Evolutionary conservation across 2,113 vertebrate species (phyloP), one percentile per base, ranked within the genome.

Genomic region (Echinops telfairi): DNA sequence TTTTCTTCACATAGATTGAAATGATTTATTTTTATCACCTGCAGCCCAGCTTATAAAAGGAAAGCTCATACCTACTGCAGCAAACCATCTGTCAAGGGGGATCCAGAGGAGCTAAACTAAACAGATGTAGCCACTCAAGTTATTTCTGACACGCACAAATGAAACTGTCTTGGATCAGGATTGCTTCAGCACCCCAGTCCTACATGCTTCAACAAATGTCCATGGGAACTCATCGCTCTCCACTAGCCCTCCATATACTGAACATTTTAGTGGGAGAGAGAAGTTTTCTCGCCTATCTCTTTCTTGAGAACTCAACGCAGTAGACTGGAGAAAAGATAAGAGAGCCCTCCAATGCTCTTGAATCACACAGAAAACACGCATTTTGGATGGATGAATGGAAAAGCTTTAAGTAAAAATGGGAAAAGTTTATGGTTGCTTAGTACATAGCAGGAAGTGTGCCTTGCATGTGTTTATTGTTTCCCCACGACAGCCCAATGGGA

Each of bases 21-120:
- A 93, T 93, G 94, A 95, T 94, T 92, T 98, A 96, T 97, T 98
- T 98, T 97, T 83, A 97, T 96, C 97, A 98, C 96, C 94, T 97
- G 93, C 82, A 97, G 79, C 86, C 91, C 81, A 95, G 95, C 91
- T 95, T 96, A 62, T 93, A 92, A 97, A 97, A 96, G 29, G 96
- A 98, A 98, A 97, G 96, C 78, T 97, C 90, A 97, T 78, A 95
- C 68, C 95, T 86, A 89, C 75, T 94, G 92, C 83, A 97, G 89
- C 3, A 79, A 97, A 88, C 96, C 97, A 97, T 97, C 97, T 98
- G 97, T 95, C 97, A 97, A 94, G 97, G 95, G 95, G 97, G 96
- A 97, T 96, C 96, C 95, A 98, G 97, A 98, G 94, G 96, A 97
- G 82, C 94, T 95, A 97, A 97, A 96, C 94, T 95, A 97, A 97